These are phyloP conservation scores for Callyntrura guangdongensis DNA, from an alignment of 2,888 invertebrate species.

Conservation along the genomic window DNA sequence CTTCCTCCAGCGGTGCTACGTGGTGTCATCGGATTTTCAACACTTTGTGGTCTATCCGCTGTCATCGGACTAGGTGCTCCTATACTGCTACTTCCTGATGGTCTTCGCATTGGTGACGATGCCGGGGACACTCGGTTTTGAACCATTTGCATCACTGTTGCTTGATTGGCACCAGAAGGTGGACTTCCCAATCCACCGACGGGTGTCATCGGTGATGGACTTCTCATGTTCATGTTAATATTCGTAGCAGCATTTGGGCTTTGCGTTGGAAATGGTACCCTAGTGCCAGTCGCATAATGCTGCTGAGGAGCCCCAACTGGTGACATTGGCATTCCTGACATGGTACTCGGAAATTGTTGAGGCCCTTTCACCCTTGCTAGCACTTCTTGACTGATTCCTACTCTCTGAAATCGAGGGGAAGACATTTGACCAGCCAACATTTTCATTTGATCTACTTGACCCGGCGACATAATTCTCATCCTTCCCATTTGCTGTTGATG, in stretches of 20 bases:
- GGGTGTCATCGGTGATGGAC: conserved; percentile 83
- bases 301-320: conserved; percentile 76
- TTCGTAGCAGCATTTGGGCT: conserved; percentile 82
- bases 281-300: conserved; percentile 70
- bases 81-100: conserved; percentile 86
- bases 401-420: conserved; percentile 80
- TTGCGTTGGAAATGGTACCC: conserved; percentile 84
- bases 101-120: conserved; percentile 86
- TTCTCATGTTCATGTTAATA: conserved; percentile 81
- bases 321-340: conserved; percentile 76
- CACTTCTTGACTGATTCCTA: conserved; percentile 82
- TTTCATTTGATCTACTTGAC: conserved; percentile 79
- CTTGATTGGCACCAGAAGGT: conserved; percentile 80
- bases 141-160: conserved; percentile 79
- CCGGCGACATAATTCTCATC: conserved; percentile 78
- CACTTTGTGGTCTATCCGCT: conserved; percentile 88
- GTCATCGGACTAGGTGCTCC: conserved; percentile 87
- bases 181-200: conserved; percentile 84
- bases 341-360: conserved; percentile 75
- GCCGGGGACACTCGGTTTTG: conserved; percentile 84
- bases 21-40: conserved; percentile 88
- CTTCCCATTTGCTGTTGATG: conserved; percentile 82
- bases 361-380: conserved; percentile 81
- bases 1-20: conserved; percentile 85
- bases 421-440: conserved; percentile 62